Base-by-base conservation (phyloP, 2,888 invertebrate genomes). In the Zaprionus bogoriensis region DNA sequence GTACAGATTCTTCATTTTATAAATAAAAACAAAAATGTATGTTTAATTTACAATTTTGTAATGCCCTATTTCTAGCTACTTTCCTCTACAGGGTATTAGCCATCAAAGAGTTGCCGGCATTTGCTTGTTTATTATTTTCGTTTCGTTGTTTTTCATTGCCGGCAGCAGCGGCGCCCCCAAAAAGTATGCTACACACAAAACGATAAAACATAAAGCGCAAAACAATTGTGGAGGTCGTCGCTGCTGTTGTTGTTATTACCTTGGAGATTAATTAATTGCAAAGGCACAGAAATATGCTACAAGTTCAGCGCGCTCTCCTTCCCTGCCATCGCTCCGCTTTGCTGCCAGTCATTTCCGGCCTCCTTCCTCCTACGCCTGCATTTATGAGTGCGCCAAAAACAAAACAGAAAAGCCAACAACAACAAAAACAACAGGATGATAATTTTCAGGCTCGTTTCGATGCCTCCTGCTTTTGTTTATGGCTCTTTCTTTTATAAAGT, bases 191-290 rank as follows among this genome's bases (percentile, higher is more conserved):
- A 50, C 20, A 36, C 32, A 42, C 52, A 60, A 61, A 75, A 86
- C 77, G 83, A 86, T 79, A 73, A 79, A 79, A 79, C 73, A 68
- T 65, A 52, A 73, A 76, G 64, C 63, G 48, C 77, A 67, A 73
- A 72, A 73, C 79, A 86, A 86, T 83, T 86, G 84, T 23, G 44
- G 74, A 58, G 51, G 54, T 59, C 53, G 50, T 39, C 30, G 54
- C 46, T 39, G 55, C 19, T 44, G 39, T 42, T 53, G 25, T 19
- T 30, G 32, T 87, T 83, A 87, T 86, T 86, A 88, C 86, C 86
- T 85, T 80, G 86, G 86, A 86, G 87, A 88, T 87, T 86, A 86
- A 86, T 86, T 86, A 86, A 88, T 88, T 85, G 82, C 76, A 69
- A 77, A 82, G 64, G 63, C 77, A 65, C 66, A 75, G 61, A 87